Evolutionary conservation across 2,113 vertebrate genomes (phyloP), one percentile per base, ranked within the genome.

Genomic region (Falco punctatus): DNA sequence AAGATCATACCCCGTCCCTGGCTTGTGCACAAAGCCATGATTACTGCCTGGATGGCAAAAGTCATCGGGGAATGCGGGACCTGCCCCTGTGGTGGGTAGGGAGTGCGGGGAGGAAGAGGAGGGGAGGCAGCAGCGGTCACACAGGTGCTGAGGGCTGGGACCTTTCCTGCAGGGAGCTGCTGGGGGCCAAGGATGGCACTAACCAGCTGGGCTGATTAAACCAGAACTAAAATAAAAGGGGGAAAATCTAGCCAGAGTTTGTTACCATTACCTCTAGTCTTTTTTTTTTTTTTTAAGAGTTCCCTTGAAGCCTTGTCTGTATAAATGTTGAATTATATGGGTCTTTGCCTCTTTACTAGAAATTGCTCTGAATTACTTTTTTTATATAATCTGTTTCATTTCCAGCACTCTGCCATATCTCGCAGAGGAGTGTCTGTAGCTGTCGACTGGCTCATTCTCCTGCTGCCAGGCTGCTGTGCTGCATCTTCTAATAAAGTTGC

Each of bases 351-450:
- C 93, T 94, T 94, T 84, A 81, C 92, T 72, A 95, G 91, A 81
- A 97, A 95, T 88, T 81, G 94, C 95, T 95, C 91, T 74, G 92
- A 90, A 96, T 92, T 91, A 86, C 87, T 74, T 89, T 94, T 94
- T 91, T 83, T 73, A 62, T 95, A 32, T 90, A 86, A 94, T 88
- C 92, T 91, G 85, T 92, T 96, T 65, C 92, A 48, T 96, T 96
- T 86, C 96, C 94, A 96, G 90, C 66, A 13, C 94, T 87, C 64
- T 54, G 91, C 89, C 9, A 6, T 88, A 67, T 90, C 96, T 96
- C 1, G 6, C 92, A 75, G 89, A 77, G 82, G 94, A 95, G 21
- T 93, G 65, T 94, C 94, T 86, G 80, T 57, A 84, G 73, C 94
- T 96, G 95, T 73, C 70, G 70, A 32, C 70, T 14, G 90, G 79